Evolutionary conservation across 1,140 invertebrate genomes (phyloP).

Genomic region (Scaptomyza montana): DNA sequence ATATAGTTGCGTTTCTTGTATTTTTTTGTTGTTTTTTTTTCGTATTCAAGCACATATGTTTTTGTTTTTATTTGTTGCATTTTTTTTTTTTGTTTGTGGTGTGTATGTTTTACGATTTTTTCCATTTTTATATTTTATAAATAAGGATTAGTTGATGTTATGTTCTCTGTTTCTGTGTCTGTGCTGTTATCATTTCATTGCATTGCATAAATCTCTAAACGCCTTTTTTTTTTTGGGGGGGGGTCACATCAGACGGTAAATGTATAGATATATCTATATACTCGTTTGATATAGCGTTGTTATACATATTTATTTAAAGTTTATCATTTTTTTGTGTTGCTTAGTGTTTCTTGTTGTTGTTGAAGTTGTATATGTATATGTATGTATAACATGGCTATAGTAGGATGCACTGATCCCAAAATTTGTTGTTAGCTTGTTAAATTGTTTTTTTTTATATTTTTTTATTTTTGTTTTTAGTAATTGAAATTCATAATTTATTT

Average conservation of each 20-base stretch:
- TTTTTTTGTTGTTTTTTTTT: slow-evolving; percentile 49
- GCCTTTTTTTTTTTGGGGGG: slow-evolving; percentile 17
- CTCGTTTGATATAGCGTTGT: slow-evolving; percentile 60
- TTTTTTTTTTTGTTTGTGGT: slow-evolving; percentile 60
- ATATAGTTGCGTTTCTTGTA: slow-evolving; percentile 76
- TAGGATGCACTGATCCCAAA: slow-evolving; percentile 81
- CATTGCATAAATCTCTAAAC: slow-evolving; percentile 66
- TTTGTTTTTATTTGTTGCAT: slow-evolving; percentile 56
- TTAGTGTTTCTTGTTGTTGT: slow-evolving; percentile 65
- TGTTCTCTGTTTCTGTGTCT: slow-evolving; percentile 40
- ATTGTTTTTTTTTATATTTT: slow-evolving; percentile 33
- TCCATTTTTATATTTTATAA: slow-evolving; percentile 69
- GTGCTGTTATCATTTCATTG: slow-evolving; percentile 72
- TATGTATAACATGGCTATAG: slow-evolving; percentile 81
- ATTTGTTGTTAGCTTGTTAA: slow-evolving; percentile 79
- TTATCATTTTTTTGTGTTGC: slow-evolving; percentile 67
- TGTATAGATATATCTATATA: slow-evolving; percentile 32
- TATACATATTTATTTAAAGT: slow-evolving; percentile 67
- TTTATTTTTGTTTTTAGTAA: slow-evolving; percentile 65
- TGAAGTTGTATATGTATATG: slow-evolving; percentile 66
- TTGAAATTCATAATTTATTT: slow-evolving; percentile 80
- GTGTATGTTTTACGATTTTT: slow-evolving; percentile 67
- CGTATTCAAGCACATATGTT: slow-evolving; percentile 82
- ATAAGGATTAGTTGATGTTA: slow-evolving; percentile 52
- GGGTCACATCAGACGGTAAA: slow-evolving; percentile 26